Base-by-base conservation (phyloP, 2,797 vertebrate species). In the Onychomys leucogaster region DNA sequence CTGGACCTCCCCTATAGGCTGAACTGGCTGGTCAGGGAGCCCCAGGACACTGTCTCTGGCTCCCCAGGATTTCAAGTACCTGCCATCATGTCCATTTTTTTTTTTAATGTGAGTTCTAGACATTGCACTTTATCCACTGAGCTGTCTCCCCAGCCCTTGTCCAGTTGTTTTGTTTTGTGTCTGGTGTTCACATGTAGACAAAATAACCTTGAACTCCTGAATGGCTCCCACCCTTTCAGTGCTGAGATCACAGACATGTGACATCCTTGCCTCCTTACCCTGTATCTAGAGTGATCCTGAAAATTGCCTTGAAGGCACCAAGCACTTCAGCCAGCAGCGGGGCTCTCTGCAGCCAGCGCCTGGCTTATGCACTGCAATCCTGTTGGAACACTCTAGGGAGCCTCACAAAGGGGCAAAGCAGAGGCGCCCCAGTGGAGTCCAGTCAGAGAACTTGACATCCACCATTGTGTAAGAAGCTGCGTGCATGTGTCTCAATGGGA, bases 401-500 rank as follows among this genome's bases (percentile, higher is more conserved):
- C 34, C 67, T 29, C 63, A 59, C 59, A n/a, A 57, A 0, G 46
- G 37, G 17, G 21, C 19, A 4, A 17, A 63, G 23, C 69, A 94
- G 94, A 65, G 69, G 83, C 4, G 0, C 32, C 29, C 77, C 46
- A 86, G n/a, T 25, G 83, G 59, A 13, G 88, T 34, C 80, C n/a
- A 86, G 76, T 94, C 27, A 1, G 65, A 14, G 69, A 2, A 90
- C 85, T 71, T 83, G 86, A 94, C 83, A 83, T 6, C 88, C 34
- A 32, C 84, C 75, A 21, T 41, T 80, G 29, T 34, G 71, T 2
- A 92, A 84, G 55, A 32, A 73, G 2, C 71, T 96, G 95, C 73
- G 46, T 90, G 96, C 71, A 29, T 89, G 91, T 92, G 13, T 95
- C 84, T 96, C 93, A 90, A 63, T 34, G 65, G 76, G 81, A 82